Base-by-base conservation (phyloP, 2,888 invertebrate species). In the Cheiracanthium punctorium region DNA sequence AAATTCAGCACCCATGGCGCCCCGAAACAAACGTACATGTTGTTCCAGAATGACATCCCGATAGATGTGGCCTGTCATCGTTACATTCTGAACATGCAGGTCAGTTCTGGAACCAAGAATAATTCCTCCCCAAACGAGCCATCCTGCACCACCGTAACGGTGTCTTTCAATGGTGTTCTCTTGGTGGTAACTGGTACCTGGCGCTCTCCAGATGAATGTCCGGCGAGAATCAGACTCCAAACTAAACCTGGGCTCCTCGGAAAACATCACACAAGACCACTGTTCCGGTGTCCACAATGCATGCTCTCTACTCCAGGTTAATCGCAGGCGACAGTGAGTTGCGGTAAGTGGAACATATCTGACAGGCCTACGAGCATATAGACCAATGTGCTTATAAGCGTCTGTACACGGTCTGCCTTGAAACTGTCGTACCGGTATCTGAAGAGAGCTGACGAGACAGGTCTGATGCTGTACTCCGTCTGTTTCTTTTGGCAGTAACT, bases 371-470 rank as follows among this genome's bases (percentile, higher is more conserved):
- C 41, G 43, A 29, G 43, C 43, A 71, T 71, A 71, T 43, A 43
- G 71, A 29, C 71, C 43, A 71, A 71, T 71, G 28, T 71, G n/a
- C 0, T 33, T 33, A 41, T 43, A 41, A 71, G 28, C 43, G 71
- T 71, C 71, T 71, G 43, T 71, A 71, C 43, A 71, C 71, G 24
- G 41, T 71, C 43, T 71, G 71, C 41, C 43, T 41, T 71, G 71
- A 71, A 71, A 71, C 29, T 71, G 41, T 71, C 43, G 41, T 71
- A 41, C 41, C 43, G 28, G 41, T 71, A 71, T 41, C 71, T 71
- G 71, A 7, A 71, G 41, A 71, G 41, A 71, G 71, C 43, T 71
- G 43, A 70, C 37, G 70, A 70, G 70, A 71, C 41, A 71, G 41
- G 41, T 71, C 71, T 71, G 41, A 71, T 71, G 71, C 71, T 71